Conservation (phyloP, 37 sponge, comb jelly and placozoan genomes). For the Trichoplax adhaerens region DNA sequence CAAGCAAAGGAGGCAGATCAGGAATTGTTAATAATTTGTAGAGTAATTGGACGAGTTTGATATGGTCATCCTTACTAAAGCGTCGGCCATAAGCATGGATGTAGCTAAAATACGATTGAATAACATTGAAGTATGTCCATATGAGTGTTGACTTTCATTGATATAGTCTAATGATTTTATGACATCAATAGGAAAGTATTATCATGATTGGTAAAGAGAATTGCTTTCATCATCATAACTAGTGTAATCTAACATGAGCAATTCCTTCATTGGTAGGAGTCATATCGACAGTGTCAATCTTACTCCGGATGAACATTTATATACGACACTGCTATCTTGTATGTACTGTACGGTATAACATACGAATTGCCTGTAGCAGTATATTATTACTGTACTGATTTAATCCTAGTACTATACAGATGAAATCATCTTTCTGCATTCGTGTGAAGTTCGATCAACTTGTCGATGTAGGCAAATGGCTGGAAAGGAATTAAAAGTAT, state of each 20-base stretch:
- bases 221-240: too few species aligned
- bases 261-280: too few species aligned
- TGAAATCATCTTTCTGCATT: too few species aligned
- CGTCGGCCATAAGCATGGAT: constrained; percentile 46
- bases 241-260: too few species aligned
- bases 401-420: not conserved
- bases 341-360: too few species aligned
- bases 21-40: constrained; percentile 51
- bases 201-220: too few species aligned
- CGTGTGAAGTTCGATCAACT: not conserved
- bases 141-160: not conserved
- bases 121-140: not conserved
- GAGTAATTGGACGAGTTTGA: constrained; percentile 47
- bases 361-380: not conserved
- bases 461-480: not conserved
- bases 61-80: constrained; percentile 71
- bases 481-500: not conserved
- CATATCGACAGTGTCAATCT: too few species aligned
- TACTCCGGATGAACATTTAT: too few species aligned
- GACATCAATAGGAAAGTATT: not conserved
- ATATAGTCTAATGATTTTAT: not conserved
- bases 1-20: constrained; percentile 36
- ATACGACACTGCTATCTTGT: too few species aligned
- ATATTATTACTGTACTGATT: not conserved
- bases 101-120: constrained; percentile 24